A percentile compares a stretch with the other conserved stretches of the same genome.
Evolutionary conservation across 2,113 vertebrate species (phyloP).

Genomic region (Plectropomus leopardus): DNA sequence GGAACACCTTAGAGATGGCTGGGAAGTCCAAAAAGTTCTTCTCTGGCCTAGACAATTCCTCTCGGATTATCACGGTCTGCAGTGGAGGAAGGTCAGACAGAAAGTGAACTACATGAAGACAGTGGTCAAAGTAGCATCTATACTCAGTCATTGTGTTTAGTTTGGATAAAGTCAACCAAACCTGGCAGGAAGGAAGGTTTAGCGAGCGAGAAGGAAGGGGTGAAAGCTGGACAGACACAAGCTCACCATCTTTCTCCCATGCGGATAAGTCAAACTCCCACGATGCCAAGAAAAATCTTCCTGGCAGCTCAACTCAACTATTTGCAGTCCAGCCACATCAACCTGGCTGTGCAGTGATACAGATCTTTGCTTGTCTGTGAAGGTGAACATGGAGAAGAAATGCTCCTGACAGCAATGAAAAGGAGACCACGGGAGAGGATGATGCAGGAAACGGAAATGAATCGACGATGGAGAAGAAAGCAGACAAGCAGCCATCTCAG

Average conservation of each 20-base stretch:
- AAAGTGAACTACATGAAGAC: conserved; percentile 22
- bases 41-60: conserved; percentile 6
- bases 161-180: conserved; percentile 19
- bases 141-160: conserved; percentile 25
- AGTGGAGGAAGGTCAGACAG: conserved; percentile 15
- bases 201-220: neutral
- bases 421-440: neutral
- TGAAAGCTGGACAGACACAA: conserved; percentile 9
- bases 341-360: neutral
- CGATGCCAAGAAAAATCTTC: conserved; percentile 76
- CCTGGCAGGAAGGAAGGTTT: conserved; percentile 12
- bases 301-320: conserved; percentile 73
- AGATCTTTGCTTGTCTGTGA: conserved; percentile 10
- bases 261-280: conserved; percentile 40
- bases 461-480: neutral
- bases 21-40: conserved; percentile 6
- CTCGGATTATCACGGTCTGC: neutral
- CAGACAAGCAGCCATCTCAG: conserved; percentile 33
- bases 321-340: conserved; percentile 28
- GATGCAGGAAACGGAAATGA: neutral
- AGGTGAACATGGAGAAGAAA: neutral
- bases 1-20: conserved; percentile 5
- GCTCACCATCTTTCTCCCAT: conserved; percentile 15
- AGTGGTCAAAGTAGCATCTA: conserved; percentile 51
- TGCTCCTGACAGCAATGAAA: neutral